Percentiles rank a stretch among this genome's conserved stretches.
Evolutionary conservation across 2,888 invertebrate species (phyloP).

Genomic region (Drosophila kanekoi): DNA sequence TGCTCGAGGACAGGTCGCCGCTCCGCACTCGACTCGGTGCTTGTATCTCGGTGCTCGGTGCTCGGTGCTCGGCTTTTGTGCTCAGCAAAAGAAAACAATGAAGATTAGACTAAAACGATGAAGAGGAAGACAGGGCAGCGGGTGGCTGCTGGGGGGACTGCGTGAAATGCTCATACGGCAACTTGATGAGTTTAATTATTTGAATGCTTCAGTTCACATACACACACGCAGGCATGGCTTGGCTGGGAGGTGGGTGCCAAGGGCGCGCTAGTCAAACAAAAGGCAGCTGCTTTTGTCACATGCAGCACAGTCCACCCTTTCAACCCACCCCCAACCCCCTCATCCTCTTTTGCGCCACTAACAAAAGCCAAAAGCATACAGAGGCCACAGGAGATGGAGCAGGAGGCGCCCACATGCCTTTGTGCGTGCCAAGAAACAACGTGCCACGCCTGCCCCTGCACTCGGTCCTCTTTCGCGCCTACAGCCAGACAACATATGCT

Average conservation of each 20-base stretch:
- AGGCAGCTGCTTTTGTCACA: conserved; percentile 81
- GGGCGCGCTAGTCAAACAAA: conserved; percentile 73
- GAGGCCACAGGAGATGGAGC: conserved; percentile 1
- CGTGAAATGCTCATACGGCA: conserved; percentile 66
- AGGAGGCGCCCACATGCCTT: conserved; percentile 31
- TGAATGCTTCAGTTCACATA: conserved; percentile 73
- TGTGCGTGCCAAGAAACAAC: conserved; percentile 41
- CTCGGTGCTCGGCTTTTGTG: conserved; percentile 52
- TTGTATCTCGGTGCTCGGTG: conserved; percentile 3
- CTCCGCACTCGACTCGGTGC: conserved; percentile 19
- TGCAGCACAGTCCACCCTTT: conserved; percentile 6
- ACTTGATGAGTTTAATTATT: conserved; percentile 84
- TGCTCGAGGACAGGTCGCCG: conserved; percentile 29
- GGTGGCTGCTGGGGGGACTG: background rate
- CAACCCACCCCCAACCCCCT: too few species aligned
- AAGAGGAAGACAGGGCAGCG: conserved; percentile 1
- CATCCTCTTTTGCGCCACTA: background rate
- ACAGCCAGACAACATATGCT: conserved; percentile 14
- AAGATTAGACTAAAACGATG: conserved; percentile 69
- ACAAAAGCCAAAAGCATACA: conserved; percentile 33
- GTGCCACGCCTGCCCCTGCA: conserved; percentile 11
- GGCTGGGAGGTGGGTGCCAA: conserved; percentile 39
- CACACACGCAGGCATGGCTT: conserved; percentile 16
- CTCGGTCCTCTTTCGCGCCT: conserved; percentile 1
- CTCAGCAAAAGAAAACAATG: conserved; percentile 71